Percentiles rank a stretch among this genome's conserved stretches.
Evolutionary conservation across 2,888 invertebrate genomes (phyloP).

Genomic region (Perithous albicinctus): DNA sequence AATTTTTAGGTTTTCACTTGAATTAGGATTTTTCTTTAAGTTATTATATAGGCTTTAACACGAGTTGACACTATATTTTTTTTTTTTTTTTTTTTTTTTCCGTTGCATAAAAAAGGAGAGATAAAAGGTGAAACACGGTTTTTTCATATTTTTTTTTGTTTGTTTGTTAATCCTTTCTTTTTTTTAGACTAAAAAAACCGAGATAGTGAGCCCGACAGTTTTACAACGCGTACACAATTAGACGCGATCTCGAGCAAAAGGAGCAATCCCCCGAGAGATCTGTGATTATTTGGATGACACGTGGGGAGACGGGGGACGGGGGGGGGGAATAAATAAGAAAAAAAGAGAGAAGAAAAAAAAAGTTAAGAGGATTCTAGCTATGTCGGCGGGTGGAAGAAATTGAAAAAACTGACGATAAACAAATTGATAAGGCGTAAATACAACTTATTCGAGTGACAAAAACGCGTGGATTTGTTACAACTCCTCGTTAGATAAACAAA

Average conservation of each 20-base stretch:
- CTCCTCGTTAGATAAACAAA: background rate
- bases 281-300: constrained; percentile 62
- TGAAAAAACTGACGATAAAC: constrained; percentile 12
- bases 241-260: constrained; percentile 48
- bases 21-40: constrained; percentile 32
- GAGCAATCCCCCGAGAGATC: constrained; percentile 63
- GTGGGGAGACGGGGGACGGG: no score
- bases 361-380: constrained; percentile 6
- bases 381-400: constrained; percentile 12
- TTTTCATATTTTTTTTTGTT: background rate
- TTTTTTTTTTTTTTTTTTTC: constrained; percentile 29
- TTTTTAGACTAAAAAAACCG: background rate
- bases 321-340: constrained; percentile 1
- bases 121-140: background rate
- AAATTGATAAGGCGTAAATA: constrained; percentile 17
- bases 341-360: constrained; percentile 15
- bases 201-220: constrained; percentile 24
- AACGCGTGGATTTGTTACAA: background rate
- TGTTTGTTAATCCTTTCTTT: background rate
- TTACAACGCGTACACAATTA: constrained; percentile 7
- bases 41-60: background rate
- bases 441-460: background rate
- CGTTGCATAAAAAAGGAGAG: background rate
- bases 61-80: constrained; percentile 8
- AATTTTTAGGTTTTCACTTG: constrained; percentile 25